A percentile compares a stretch with the other conserved stretches of the same genome.
Evolutionary conservation across 2,888 invertebrate species (phyloP).

Genomic region (Mesorhabditis belari): DNA sequence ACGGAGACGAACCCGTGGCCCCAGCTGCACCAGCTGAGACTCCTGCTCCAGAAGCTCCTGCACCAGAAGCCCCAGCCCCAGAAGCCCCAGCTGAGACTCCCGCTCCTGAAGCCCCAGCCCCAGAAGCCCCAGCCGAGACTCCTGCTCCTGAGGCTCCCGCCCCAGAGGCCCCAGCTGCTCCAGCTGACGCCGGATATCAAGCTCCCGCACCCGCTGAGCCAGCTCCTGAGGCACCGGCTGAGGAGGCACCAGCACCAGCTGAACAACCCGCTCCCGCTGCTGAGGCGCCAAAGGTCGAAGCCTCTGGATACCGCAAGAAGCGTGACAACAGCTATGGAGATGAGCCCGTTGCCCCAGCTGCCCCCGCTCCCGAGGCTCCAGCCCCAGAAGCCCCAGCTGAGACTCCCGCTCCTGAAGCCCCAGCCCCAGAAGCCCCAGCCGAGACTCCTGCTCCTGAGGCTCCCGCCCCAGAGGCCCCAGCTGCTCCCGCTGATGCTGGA

Average conservation of each 20-base stretch:
- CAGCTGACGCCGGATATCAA: not conserved
- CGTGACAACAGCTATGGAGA: slow-evolving; percentile 26
- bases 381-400: slow-evolving; percentile 16
- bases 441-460: slow-evolving; percentile 6
- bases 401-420: slow-evolving; percentile 16
- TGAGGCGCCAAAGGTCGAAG: slow-evolving; percentile 10
- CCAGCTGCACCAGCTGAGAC: no score
- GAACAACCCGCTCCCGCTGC: not conserved
- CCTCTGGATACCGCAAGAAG: slow-evolving; percentile 21
- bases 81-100: not conserved
- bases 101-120: slow-evolving; percentile 6
- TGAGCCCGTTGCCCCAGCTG: slow-evolving; percentile 18
- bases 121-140: slow-evolving; percentile 12
- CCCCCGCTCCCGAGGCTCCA: slow-evolving; percentile 15
- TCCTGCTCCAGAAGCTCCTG: not conserved
- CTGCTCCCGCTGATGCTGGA: not conserved
- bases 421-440: slow-evolving; percentile 13
- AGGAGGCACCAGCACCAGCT: not conserved
- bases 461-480: not conserved
- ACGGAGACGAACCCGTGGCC: not conserved
- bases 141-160: not conserved
- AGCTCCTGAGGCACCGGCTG: slow-evolving; percentile 4
- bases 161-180: slow-evolving; percentile 4
- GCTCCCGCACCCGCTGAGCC: not conserved
- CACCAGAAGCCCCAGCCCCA: not conserved